Percentiles rank a stretch among this genome's conserved stretches.
Evolutionary conservation across 2,797 vertebrate species (phyloP).

Genomic region (Lacerta agilis): DNA sequence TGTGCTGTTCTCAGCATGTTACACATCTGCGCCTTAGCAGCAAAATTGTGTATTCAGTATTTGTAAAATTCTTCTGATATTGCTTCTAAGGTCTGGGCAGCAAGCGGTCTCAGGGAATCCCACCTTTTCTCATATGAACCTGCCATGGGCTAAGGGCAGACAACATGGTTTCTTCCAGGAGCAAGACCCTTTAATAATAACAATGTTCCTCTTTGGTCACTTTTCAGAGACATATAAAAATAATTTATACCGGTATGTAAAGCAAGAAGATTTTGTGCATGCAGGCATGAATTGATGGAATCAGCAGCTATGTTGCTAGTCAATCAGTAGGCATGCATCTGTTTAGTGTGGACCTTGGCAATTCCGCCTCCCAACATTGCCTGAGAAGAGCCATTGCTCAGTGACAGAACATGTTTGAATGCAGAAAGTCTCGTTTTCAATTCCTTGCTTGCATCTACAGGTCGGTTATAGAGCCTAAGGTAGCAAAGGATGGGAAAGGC

Average conservation of each 20-base stretch:
- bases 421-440: background rate
- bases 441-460: background rate
- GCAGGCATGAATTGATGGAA: background rate
- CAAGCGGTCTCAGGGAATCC: background rate
- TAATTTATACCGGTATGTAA: background rate
- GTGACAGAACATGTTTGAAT: background rate
- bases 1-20: constrained; percentile 64
- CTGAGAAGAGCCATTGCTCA: background rate
- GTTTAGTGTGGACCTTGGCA: background rate
- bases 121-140: background rate
- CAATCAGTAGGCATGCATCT: background rate
- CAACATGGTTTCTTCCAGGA: background rate
- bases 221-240: background rate
- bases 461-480: background rate
- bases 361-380: background rate
- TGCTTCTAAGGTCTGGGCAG: background rate
- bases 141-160: background rate
- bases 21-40: constrained; percentile 48
- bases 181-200: background rate
- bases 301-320: background rate
- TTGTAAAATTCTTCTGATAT: constrained; percentile 9
- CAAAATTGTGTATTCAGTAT: background rate
- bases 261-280: background rate
- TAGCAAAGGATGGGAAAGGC: background rate
- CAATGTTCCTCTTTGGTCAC: background rate